Conservation (phyloP, 2,888 invertebrate genomes). For the Siphlonurus alternatus region DNA sequence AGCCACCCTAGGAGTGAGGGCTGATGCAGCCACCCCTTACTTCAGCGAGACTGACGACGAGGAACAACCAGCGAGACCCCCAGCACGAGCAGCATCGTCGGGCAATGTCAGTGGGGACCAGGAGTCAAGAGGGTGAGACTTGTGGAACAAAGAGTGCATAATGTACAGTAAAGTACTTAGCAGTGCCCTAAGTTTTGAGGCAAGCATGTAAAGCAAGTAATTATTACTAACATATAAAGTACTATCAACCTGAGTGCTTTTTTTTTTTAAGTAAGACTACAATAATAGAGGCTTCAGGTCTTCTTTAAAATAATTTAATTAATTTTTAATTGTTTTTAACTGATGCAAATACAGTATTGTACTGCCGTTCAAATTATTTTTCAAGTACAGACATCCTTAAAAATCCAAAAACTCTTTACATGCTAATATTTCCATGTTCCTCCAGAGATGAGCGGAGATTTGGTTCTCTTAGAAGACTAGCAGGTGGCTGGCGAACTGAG, state of each 20-base stretch:
- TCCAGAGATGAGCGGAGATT: slow-evolving; percentile 24
- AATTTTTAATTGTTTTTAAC: too few species aligned
- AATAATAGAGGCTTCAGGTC: too few species aligned
- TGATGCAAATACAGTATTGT: too few species aligned
- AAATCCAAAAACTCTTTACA: too few species aligned
- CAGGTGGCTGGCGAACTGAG: slow-evolving; percentile 2
- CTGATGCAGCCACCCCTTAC: slow-evolving; percentile 23
- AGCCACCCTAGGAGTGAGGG: slow-evolving; percentile 34
- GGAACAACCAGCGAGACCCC: slow-evolving; percentile 19
- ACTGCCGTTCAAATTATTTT: too few species aligned
- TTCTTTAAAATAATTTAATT: too few species aligned
- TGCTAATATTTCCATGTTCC: too few species aligned
- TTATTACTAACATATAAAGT: too few species aligned
- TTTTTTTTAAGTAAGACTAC: too few species aligned
- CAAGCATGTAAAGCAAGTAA: too few species aligned
- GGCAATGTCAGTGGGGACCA: neutral
- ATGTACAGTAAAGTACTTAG: slow-evolving; percentile 2
- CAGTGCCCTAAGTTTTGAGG: neutral
- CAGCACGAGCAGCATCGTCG: neutral
- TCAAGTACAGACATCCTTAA: too few species aligned
- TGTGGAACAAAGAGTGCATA: neutral
- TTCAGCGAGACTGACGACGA: slow-evolving; percentile 43
- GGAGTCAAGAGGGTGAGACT: neutral
- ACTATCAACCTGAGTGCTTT: too few species aligned
- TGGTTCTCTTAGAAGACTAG: slow-evolving; percentile 53